A percentile compares a stretch with the other conserved stretches of the same genome.
phyloP scores from a whole-genome alignment of 2,113 vertebrate genomes.

The Neotoma lepida region DNA sequence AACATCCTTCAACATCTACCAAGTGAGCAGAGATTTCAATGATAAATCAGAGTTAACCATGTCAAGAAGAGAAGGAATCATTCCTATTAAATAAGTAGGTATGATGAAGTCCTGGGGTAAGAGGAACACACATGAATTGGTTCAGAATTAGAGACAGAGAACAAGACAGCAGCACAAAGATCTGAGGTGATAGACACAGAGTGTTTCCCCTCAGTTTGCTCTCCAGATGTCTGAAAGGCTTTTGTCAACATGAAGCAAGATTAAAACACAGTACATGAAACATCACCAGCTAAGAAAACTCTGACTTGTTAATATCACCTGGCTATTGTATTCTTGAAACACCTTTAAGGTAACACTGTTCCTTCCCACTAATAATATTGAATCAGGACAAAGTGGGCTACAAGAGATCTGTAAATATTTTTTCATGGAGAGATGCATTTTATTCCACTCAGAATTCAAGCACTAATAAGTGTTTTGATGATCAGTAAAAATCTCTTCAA shows the following conservation, averaged over 20 bases:
- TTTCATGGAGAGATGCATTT: slow-evolving; percentile 17
- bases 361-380: not conserved
- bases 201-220: not conserved
- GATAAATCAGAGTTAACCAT: slow-evolving; percentile 8
- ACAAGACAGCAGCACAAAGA: not conserved
- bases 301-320: not conserved
- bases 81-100: not conserved
- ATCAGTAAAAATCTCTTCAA: slow-evolving; percentile 1
- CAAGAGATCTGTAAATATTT: not conserved
- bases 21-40: not conserved
- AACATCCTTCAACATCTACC: slow-evolving; percentile 28
- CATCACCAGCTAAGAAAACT: not conserved
- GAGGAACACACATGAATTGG: not conserved
- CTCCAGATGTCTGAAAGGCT: not conserved
- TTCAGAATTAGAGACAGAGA: slow-evolving; percentile 30
- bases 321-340: slow-evolving; percentile 11
- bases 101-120: slow-evolving; percentile 1
- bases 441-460: slow-evolving; percentile 3
- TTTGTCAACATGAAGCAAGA: not conserved
- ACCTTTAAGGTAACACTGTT: not conserved
- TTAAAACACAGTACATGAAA: slow-evolving; percentile 20
- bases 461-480: not conserved
- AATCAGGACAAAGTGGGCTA: not conserved
- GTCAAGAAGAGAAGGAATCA: not conserved
- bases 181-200: not conserved